Base-by-base conservation (phyloP, 2,113 vertebrate genomes). In the Pollachius pollachius region DNA sequence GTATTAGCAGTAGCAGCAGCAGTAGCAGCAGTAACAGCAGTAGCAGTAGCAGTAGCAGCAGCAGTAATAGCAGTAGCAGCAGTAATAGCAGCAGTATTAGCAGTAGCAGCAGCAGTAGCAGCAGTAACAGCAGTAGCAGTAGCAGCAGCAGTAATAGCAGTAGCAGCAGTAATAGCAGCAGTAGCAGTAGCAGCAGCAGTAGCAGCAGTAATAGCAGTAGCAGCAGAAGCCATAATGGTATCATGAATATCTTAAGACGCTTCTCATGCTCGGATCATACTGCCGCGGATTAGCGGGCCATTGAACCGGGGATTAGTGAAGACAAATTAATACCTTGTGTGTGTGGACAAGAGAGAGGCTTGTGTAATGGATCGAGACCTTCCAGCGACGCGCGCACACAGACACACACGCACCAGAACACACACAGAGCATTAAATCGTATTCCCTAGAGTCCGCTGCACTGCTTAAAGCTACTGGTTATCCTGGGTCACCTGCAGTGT, bases 231-330 rank as follows among this genome's bases (percentile, higher is more conserved):
- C 15, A 5, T n/a, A 74, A 62, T 57, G 64, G 74, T 83, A 75
- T 74, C 62, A 48, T 13, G 6, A 56, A 12, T 3, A 62, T 72
- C 61, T 74, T 2, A 73, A 67, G 57, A 71, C 1, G 68, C n/a
- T 74, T 77, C 67, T 81, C 76, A 65, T 72, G 73, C n/a, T 18
- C 25, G 2, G 59, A 57, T 78, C 73, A 78, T 71, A 41, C 68
- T 77, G 80, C 37, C 78, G 37, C 16, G 78, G 79, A 84, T 85
- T 83, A 80, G 37, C 67, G 74, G 74, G 60, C 64, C 79, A 76
- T 67, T 69, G 76, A 79, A 80, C 60, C 57, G 1, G 56, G 76
- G 76, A 84, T 88, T 88, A 87, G 68, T 5, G 3, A 41, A 74
- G 67, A 64, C 27, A 57, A 66, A 72, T 74, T 71, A 73, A 82